phyloP scores from a whole-genome alignment of 35 echinoderm and acorn worm species.

The Acanthaster planci region DNA sequence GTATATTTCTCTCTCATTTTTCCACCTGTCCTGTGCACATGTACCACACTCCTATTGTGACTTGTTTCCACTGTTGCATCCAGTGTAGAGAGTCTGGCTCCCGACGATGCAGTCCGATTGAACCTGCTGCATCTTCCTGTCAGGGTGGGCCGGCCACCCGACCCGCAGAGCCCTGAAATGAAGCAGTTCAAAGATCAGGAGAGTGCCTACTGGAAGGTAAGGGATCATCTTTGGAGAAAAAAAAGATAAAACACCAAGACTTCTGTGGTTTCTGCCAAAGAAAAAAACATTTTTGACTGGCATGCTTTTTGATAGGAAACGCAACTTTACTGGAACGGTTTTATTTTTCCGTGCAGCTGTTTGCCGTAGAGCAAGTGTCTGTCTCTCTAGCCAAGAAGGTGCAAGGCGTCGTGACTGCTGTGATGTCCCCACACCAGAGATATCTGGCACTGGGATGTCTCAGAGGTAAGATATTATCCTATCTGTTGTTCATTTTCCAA shows the following conservation, averaged over 20 bases:
- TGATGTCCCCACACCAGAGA: constrained; percentile 37
- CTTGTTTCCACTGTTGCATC: neutral
- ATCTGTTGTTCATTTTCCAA: no score
- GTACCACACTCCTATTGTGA: no score
- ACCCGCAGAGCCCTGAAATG: neutral
- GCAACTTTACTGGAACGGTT: no score
- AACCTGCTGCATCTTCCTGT: neutral
- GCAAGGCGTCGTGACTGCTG: constrained; percentile 1
- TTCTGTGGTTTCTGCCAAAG: no score
- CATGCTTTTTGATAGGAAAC: no score
- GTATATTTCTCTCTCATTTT: no score
- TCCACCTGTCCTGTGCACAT: no score
- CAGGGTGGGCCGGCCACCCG: constrained; percentile 11
- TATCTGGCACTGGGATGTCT: constrained; percentile 32
- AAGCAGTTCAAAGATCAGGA: neutral
- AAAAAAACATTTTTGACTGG: no score
- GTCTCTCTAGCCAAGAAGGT: constrained; percentile 42
- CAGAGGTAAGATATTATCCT: neutral
- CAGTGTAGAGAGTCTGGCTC: neutral
- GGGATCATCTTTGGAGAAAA: neutral
- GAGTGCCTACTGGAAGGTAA: constrained; percentile 5
- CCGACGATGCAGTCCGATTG: neutral
- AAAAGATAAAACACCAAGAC: no score
- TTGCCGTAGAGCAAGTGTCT: neutral
- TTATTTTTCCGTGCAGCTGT: neutral